A percentile compares a stretch with the other conserved stretches of the same genome.
Evolutionary conservation across 2,113 vertebrate genomes (phyloP).

Genomic region (Diadophis punctatus): DNA sequence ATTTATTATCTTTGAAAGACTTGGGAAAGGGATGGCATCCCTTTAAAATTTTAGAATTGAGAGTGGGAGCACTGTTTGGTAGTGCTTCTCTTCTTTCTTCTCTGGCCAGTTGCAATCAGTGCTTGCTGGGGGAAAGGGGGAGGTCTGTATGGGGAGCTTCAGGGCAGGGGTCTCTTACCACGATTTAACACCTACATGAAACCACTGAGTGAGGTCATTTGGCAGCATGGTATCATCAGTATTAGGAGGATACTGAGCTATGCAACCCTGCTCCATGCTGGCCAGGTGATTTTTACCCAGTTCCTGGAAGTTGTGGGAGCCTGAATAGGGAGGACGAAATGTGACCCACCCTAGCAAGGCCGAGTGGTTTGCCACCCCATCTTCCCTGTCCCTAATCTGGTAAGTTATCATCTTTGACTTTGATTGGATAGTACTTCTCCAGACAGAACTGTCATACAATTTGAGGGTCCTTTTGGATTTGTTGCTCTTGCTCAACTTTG

Average conservation of each 20-base stretch:
- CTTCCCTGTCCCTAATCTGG: neutral
- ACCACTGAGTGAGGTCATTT: neutral
- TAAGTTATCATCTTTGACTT: neutral
- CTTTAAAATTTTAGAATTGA: neutral
- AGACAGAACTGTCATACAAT: neutral
- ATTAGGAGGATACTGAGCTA: neutral
- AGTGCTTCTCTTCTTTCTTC: neutral
- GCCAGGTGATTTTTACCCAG: neutral
- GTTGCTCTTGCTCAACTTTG: neutral
- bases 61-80: neutral
- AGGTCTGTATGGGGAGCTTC: neutral
- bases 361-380: neutral
- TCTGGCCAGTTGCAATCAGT: neutral
- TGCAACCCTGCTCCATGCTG: neutral
- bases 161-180: rapidly evolving
- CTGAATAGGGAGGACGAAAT: neutral
- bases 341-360: neutral
- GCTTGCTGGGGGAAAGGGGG: neutral
- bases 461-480: neutral
- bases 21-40: neutral
- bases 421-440: neutral
- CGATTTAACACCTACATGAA: neutral
- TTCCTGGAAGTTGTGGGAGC: neutral
- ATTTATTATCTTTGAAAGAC: neutral
- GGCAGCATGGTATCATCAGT: neutral